Base-by-base conservation (phyloP, 1,140 invertebrate species). In the Stenopsyche tienmushanensis region DNA sequence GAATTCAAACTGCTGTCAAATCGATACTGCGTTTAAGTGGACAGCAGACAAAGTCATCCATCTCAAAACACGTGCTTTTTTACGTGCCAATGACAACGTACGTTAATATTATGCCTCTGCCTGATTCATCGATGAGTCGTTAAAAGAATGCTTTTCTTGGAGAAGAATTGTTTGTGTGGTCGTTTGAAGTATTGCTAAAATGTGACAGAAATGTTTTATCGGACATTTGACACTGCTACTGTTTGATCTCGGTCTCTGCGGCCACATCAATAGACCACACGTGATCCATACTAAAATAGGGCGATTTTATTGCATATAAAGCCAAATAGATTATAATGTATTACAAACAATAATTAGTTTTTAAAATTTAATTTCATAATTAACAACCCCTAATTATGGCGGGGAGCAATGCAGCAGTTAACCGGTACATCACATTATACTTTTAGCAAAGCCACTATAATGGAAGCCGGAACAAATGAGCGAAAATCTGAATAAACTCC, bases 1-100 rank as follows among this genome's bases (percentile, higher is more conserved):
- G 34, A 57, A 57, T 57, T 17, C 34, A 34, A 57, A 57, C 53
- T 21, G 53, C 53, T 10, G n/a, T 25, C 21, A 57, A 57, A 34
- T 57, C 17, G 18, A 41, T 25, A 20, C n/a, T 7, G 49, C 20
- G 53, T n/a, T n/a, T n/a, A n/a, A n/a, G n/a, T n/a, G n/a, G n/a
- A 21, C 21, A 17, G 18, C 49, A n/a, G 49, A 21, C 49, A 34
- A 34, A 7, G 5, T 34, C 23, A 50, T 53, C 50, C 25, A 23
- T 25, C n/a, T n/a, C n/a, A n/a, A 29, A 13, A 53, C 50, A 53
- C 50, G 50, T 53, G 50, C 50, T 29, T 53, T 49, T 13, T 53
- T 53, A 53, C 50, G 50, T 53, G 50, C 24, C 45, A 2, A 2
- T 20, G 45, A 10, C 8, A 21, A 9, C 23, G 23, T 15, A 49